These are phyloP conservation scores for Mustela lutreola DNA, from an alignment of 2,113 vertebrate genomes.

Conservation along the genomic window DNA sequence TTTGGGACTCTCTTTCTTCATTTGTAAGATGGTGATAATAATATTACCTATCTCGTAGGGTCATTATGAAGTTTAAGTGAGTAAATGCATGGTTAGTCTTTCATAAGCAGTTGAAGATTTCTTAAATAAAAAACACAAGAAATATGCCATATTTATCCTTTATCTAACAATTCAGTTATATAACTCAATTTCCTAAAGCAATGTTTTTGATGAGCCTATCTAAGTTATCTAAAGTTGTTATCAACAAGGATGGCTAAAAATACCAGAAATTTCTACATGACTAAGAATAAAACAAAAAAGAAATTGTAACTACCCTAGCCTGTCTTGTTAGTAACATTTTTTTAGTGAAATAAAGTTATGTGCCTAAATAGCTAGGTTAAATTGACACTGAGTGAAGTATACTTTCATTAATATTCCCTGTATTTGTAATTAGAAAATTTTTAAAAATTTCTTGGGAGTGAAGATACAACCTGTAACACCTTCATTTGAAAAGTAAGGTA, in stretches of 20 bases:
- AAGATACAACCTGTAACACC: neutral
- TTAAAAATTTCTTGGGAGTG: neutral
- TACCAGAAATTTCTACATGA: slow-evolving; percentile 18
- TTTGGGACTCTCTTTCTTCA: slow-evolving; percentile 9
- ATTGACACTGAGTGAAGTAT: neutral
- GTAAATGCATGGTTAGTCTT: slow-evolving; percentile 45
- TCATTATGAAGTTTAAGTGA: slow-evolving; percentile 54
- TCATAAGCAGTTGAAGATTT: slow-evolving; percentile 41
- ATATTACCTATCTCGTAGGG: neutral
- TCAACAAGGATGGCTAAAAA: slow-evolving; percentile 23
- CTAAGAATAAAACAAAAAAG: slow-evolving; percentile 42
- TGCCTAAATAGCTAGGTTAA: slow-evolving; percentile 22
- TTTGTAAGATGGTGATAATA: slow-evolving; percentile 51
- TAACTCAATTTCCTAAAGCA: neutral
- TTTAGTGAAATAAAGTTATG: neutral
- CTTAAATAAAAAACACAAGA: neutral
- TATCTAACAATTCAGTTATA: slow-evolving; percentile 34
- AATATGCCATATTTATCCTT: neutral
- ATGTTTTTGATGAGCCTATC: slow-evolving; percentile 31
- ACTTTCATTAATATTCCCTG: neutral
- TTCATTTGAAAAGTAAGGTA: slow-evolving; percentile 55
- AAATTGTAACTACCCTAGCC: neutral
- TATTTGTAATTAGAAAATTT: slow-evolving; percentile 51
- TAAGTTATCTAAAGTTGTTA: slow-evolving; percentile 44
- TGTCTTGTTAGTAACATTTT: slow-evolving; percentile 27